phyloP scores from a whole-genome alignment of 2,888 invertebrate species.

The Parelbella ahira region DNA sequence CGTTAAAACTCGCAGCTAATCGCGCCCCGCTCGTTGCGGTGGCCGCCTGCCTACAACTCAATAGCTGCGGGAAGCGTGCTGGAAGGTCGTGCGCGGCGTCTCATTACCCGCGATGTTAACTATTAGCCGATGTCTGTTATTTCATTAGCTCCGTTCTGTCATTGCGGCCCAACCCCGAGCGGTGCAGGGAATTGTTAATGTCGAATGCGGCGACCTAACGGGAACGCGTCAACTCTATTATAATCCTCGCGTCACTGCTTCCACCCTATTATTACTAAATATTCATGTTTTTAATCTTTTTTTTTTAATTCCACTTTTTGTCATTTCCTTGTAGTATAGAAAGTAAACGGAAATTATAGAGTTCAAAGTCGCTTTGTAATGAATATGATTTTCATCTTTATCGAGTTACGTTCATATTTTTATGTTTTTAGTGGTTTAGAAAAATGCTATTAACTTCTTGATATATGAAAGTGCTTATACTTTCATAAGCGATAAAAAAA shows the following conservation, averaged over 20 bases:
- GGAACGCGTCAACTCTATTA: slow-evolving; percentile 60
- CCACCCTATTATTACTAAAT: slow-evolving; percentile 37
- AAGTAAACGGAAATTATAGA: too few relatives aligned
- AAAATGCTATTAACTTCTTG: too few relatives aligned
- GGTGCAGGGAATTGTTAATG: slow-evolving; percentile 52
- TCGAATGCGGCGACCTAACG: slow-evolving; percentile 61
- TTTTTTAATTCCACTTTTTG: too few relatives aligned
- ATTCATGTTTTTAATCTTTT: too few relatives aligned
- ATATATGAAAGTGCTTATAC: too few relatives aligned
- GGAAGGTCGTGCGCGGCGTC: slow-evolving; percentile 47
- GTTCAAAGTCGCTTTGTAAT: too few relatives aligned
- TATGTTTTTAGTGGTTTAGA: too few relatives aligned
- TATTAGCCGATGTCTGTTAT: slow-evolving; percentile 50
- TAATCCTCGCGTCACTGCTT: slow-evolving; percentile 50
- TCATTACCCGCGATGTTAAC: slow-evolving; percentile 54
- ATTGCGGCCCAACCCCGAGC: slow-evolving; percentile 49
- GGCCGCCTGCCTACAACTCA: slow-evolving; percentile 29
- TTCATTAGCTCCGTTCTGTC: slow-evolving; percentile 59
- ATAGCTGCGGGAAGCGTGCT: slow-evolving; percentile 37
- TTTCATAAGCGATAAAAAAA: too few relatives aligned
- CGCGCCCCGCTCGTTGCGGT: slow-evolving; percentile 26
- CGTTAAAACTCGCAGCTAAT: slow-evolving; percentile 10
- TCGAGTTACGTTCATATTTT: too few relatives aligned
- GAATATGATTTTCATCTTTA: too few relatives aligned
- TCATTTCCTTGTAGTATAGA: too few relatives aligned